Evolutionary conservation across 2,888 invertebrate genomes (phyloP).

Genomic region (Dexiosoma caninum): DNA sequence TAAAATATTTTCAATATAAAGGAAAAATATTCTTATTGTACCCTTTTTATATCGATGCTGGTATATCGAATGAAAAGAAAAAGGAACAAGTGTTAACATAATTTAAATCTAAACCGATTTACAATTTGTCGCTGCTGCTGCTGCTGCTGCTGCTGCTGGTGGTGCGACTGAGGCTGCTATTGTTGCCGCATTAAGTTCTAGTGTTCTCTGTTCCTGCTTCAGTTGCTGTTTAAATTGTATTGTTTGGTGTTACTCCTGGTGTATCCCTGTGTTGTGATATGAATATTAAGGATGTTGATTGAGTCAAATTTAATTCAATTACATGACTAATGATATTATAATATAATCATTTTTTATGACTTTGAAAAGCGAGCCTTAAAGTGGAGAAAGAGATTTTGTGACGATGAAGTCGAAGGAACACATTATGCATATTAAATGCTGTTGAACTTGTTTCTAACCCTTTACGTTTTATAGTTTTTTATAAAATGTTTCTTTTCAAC

Average conservation of each 20-base stretch:
- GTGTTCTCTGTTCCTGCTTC: not conserved
- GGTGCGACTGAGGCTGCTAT: not conserved
- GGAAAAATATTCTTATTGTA: slow-evolving; percentile 27
- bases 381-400: slow-evolving; percentile 37
- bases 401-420: slow-evolving; percentile 48
- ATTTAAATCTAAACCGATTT: slow-evolving; percentile 60
- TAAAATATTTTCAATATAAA: not conserved
- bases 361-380: slow-evolving; percentile 29
- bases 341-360: slow-evolving; percentile 69
- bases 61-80: slow-evolving; percentile 13
- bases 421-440: slow-evolving; percentile 59
- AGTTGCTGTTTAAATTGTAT: not conserved
- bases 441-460: slow-evolving; percentile 27
- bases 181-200: not conserved
- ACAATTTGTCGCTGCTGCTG: slow-evolving; percentile 48
- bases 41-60: not conserved
- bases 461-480: not conserved
- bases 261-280: slow-evolving; percentile 66
- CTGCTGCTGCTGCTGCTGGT: not conserved
- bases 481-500: slow-evolving; percentile 7
- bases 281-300: slow-evolving; percentile 71
- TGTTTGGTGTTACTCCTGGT: slow-evolving; percentile 16
- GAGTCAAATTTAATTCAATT: slow-evolving; percentile 72
- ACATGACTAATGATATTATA: slow-evolving; percentile 69
- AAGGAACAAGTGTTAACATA: slow-evolving; percentile 63